Percentiles rank a stretch among this genome's conserved stretches.
Evolutionary conservation across 2,797 vertebrate genomes (phyloP).

Genomic region (Sebastes itinus): DNA sequence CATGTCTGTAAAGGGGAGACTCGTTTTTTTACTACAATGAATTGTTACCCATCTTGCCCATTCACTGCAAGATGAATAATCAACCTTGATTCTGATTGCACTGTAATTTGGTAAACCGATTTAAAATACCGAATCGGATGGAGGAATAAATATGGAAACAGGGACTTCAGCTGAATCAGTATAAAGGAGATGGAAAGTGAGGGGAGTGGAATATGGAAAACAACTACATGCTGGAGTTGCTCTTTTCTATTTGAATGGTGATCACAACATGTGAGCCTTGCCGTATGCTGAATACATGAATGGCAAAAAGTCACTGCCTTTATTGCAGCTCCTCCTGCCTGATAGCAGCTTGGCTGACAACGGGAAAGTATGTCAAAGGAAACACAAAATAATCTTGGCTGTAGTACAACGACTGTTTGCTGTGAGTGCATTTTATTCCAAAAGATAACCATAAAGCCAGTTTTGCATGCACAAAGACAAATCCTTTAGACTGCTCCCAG

Average conservation of each 20-base stretch:
- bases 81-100: background rate
- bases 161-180: background rate
- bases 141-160: background rate
- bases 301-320: background rate
- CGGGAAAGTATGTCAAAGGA: background rate
- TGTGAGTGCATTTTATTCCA: background rate
- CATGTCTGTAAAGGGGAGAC: too few relatives aligned
- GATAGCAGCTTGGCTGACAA: background rate
- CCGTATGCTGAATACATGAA: conserved; percentile 13
- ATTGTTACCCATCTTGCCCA: background rate
- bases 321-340: background rate
- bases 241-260: conserved; percentile 18
- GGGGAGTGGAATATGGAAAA: background rate
- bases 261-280: background rate
- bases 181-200: conserved; percentile 1
- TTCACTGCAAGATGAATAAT: conserved; percentile 6
- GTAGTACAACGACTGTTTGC: background rate
- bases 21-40: background rate
- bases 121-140: background rate
- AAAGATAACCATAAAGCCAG: background rate
- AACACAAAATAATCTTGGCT: background rate
- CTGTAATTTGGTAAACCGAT: conserved; percentile 20
- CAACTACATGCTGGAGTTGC: background rate
- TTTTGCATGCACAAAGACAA: background rate
- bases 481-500: background rate